A percentile compares a stretch with the other conserved stretches of the same genome.
These are phyloP conservation scores for Sturnira hondurensis DNA, from an alignment of 2,113 vertebrate species.

Conservation along the genomic window DNA sequence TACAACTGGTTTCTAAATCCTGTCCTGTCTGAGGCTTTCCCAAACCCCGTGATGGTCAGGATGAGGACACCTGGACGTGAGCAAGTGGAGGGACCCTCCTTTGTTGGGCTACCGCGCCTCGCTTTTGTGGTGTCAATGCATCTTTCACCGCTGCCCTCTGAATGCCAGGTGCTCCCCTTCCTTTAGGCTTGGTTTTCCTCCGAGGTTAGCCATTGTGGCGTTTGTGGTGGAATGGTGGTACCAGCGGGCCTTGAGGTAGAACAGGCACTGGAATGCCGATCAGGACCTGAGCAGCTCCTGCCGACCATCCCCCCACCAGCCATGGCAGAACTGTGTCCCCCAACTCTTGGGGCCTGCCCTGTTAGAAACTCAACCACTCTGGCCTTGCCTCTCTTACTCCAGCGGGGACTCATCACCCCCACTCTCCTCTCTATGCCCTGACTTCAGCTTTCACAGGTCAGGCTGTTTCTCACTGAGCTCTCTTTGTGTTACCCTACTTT, in stretches of 20 bases:
- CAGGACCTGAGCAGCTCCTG: background rate
- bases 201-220: background rate
- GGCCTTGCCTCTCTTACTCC: background rate
- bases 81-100: background rate
- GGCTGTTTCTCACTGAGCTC: background rate
- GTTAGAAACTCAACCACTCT: background rate
- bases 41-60: background rate
- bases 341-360: background rate
- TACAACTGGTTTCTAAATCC: background rate
- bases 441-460: background rate
- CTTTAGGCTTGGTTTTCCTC: background rate
- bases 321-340: background rate
- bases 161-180: background rate
- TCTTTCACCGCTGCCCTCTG: background rate
- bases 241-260: fast-evolving
- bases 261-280: background rate
- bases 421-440: background rate
- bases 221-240: background rate
- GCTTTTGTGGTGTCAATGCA: background rate
- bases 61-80: background rate
- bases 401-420: background rate
- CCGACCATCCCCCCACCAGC: no score
- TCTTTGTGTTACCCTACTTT: background rate
- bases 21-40: background rate
- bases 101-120: background rate